Base-by-base conservation (phyloP, 2,888 invertebrate genomes). In the Meta bourneti region DNA sequence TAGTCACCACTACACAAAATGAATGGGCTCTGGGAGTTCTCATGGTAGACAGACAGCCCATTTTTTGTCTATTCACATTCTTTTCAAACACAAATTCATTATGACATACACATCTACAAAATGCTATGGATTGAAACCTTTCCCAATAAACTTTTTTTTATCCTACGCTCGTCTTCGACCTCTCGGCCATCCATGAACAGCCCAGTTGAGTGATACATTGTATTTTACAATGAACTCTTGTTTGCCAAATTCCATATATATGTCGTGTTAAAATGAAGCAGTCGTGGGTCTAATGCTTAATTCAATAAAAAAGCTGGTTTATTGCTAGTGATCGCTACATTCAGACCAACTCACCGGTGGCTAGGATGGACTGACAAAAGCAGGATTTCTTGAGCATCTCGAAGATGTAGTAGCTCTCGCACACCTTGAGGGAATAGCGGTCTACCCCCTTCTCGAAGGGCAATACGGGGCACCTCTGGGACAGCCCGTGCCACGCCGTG, bases 401-500 rank as follows among this genome's bases (percentile, higher is more conserved):
- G 9, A 4, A 8, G 9, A 34, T 2, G n/a, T 69, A 48, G 13
- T 49, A 19, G 4, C 6, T 16, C 19, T 49, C 8, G 71, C 81
- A 82, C 48, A 19, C 70, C 13, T 61, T 61, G 11, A 19, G 7
- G 20, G 79, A 61, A 34, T 61, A 79, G 61, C 61, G 61, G 9
- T 84, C 48, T 11, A 19, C n/a, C 54, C 61, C n/a, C 1, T 20
- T n/a, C 6, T 34, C 61, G n/a, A 7, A n/a, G 13, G 78, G 77
- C 77, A 78, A 7, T 5, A 7, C 49, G 7, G 85, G 85, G 5
- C 85, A 86, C 6, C 16, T 16, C 11, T 19, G 20, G n/a, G 85
- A 70, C 51, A 51, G 11, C 0, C 85, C 85, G 20, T 86, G 85
- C 85, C 85, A 86, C 19, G 77, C 70, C 6, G 85, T 86, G 78